Conservation (phyloP, 2,888 invertebrate genomes). For the Ariolimax columbianus region DNA sequence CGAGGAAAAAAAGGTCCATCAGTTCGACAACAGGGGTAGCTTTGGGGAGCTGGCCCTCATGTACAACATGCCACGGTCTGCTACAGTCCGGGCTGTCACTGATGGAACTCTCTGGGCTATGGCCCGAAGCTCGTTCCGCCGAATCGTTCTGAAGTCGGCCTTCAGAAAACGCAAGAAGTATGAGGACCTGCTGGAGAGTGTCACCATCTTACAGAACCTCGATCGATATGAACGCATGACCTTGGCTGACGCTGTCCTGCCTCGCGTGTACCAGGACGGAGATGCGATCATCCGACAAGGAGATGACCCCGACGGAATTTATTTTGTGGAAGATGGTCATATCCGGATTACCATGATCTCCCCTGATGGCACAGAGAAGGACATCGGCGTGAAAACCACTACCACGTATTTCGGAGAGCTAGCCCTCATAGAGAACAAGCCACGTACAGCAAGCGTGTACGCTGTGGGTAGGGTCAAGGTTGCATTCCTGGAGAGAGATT, state of each 20-base stretch:
- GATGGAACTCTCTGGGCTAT: conserved; percentile 77
- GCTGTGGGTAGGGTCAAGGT: conserved; percentile 92
- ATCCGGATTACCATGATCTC: conserved; percentile 89
- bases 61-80: conserved; percentile 78
- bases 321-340: conserved; percentile 84
- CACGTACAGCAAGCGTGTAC: conserved; percentile 88
- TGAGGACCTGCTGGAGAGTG: conserved; percentile 75
- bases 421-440: conserved; percentile 96
- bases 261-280: conserved; percentile 70
- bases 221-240: conserved; percentile 78
- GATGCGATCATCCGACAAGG: conserved; percentile 76
- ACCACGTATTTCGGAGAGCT: conserved; percentile 96
- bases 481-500: conserved; percentile 97
- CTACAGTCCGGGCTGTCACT: conserved; percentile 73
- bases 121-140: conserved; percentile 76
- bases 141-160: conserved; percentile 77
- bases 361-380: conserved; percentile 85
- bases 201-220: conserved; percentile 76
- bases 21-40: conserved; percentile 76
- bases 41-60: conserved; percentile 78
- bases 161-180: conserved; percentile 78
- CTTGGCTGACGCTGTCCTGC: conserved; percentile 76
- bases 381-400: conserved; percentile 83
- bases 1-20: conserved; percentile 63
- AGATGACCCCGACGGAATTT: conserved; percentile 78